These are phyloP conservation scores for Scomberomorus guttatus DNA, from an alignment of 2,797 vertebrate genomes.

Conservation along the genomic window DNA sequence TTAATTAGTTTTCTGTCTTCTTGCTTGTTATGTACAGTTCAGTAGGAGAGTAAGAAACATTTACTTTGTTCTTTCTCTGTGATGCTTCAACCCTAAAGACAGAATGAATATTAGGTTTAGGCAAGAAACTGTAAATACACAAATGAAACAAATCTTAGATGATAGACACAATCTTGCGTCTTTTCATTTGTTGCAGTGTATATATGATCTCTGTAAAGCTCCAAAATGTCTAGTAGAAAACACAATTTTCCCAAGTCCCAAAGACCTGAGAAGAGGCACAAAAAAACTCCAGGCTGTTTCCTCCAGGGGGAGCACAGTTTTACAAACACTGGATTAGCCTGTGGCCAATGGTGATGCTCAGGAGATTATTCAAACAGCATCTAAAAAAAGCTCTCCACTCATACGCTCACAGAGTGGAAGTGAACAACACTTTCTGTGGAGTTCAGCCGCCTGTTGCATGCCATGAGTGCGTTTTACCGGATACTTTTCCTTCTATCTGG, in stretches of 20 bases:
- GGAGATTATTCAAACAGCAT: constrained; percentile 73
- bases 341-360: constrained; percentile 74
- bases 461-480: constrained; percentile 75
- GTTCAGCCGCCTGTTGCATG: constrained; percentile 53
- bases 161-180: background rate
- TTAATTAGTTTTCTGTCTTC: background rate
- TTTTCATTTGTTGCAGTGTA: background rate
- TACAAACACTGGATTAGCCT: constrained; percentile 61
- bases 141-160: background rate
- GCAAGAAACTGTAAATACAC: background rate
- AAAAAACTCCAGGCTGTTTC: constrained; percentile 14
- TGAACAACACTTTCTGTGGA: constrained; percentile 50
- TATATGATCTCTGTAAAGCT: background rate
- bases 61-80: background rate
- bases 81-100: background rate
- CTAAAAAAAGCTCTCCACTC: constrained; percentile 77
- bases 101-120: background rate
- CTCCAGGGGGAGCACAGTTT: constrained; percentile 58
- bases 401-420: constrained; percentile 46
- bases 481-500: constrained; percentile 82
- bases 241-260: too few relatives aligned
- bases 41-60: background rate
- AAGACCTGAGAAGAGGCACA: background rate
- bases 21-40: background rate
- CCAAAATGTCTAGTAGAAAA: background rate